Conservation (phyloP, 2,888 invertebrate genomes). For the Malacosoma neustria region DNA sequence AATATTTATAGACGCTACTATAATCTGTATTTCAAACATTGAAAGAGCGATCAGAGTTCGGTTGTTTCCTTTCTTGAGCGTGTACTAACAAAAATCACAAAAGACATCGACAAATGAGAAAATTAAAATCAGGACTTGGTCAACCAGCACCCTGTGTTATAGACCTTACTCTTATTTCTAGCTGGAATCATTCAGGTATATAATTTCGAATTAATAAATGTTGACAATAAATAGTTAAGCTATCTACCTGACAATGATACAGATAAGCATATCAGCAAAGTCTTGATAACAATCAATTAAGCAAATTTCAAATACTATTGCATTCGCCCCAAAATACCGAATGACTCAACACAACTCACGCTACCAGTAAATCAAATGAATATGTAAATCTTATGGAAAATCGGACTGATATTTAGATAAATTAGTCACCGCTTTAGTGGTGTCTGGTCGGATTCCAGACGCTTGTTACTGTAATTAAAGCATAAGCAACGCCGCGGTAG, state of each 20-base stretch:
- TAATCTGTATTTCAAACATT: no score
- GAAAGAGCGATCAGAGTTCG: no score
- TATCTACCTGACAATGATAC: neutral
- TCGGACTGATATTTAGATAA: constrained; percentile 20
- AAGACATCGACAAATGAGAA: no score
- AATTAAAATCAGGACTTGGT: no score
- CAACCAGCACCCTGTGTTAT: no score
- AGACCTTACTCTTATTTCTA: no score
- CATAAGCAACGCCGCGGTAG: neutral
- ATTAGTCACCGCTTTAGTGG: constrained; percentile 21
- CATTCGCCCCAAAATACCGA: neutral
- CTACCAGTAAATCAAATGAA: constrained; percentile 21
- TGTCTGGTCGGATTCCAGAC: constrained; percentile 6
- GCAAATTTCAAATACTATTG: neutral
- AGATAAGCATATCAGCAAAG: neutral
- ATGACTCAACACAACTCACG: neutral
- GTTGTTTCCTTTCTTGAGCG: no score
- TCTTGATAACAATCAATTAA: neutral
- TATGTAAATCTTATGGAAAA: constrained; percentile 19
- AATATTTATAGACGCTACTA: no score
- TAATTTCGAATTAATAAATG: no score
- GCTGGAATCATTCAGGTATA: no score
- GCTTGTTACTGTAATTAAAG: constrained; percentile 5
- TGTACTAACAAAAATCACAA: no score
- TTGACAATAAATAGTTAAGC: neutral